Evolutionary conservation across 2,888 invertebrate species (phyloP), one percentile per base, ranked within the genome.

Genomic region (Lagria hirta): DNA sequence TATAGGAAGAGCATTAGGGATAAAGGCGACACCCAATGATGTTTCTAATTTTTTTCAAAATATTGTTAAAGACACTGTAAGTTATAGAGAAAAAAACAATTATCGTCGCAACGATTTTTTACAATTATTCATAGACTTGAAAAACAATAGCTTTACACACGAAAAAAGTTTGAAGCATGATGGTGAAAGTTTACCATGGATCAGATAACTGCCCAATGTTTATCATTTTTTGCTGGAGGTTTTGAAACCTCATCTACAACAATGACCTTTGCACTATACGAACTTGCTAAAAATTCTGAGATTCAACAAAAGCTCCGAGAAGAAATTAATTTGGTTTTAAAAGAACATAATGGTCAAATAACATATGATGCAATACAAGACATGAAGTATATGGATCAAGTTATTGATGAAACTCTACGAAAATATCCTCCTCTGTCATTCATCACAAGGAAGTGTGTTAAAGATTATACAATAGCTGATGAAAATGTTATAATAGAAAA

Each of bases 91-190:
- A 46, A 61, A 64, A 7, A 71, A 73, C 49, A 67, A 73, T 1
- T 49, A 77, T 0, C 56, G 53, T 0, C 61, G 76, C 4, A 75
- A 77, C 32, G 80, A 78, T 61, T 78, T 81, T 47, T 59, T 82
- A 41, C 75, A 80, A 42, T 55, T 78, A 1, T 61, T 79, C 32
- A 64, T 76, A 11, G 69, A 78, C 16, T 50, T 78, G 17, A 75
- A 56, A 16, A 29, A 29, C 29, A 26, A 12, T 5, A 33, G n/a
- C n/a, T n/a, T n/a, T n/a, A n/a, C 13, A 4, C 18, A 20, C n/a
- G 32, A 32, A 3, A 21, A 21, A 10, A 21, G 16, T 1, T 15
- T 6, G 4, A 17, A 20, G 7, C 10, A 28, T n/a, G 29, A 22
- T 11, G 30, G 17, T 4, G 17, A n/a, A 15, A 7, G 23, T 15